phyloP scores from a whole-genome alignment of 1,140 invertebrate species.

The Uloborus diversus region DNA sequence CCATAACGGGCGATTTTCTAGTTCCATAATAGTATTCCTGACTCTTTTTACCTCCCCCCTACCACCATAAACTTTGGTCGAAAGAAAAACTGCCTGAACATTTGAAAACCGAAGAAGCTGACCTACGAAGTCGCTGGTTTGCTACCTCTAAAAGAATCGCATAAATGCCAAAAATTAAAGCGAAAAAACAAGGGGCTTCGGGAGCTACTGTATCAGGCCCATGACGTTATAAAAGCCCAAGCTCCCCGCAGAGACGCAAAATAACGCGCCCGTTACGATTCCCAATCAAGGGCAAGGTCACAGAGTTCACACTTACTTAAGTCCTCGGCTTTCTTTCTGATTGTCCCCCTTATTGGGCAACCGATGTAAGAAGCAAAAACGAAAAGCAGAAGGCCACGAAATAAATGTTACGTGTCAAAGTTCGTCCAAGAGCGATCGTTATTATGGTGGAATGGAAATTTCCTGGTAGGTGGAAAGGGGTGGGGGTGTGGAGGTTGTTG shows the following conservation, averaged over 20 bases:
- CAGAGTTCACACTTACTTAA: constrained; percentile 4
- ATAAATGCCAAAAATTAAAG: background rate
- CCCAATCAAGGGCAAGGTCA: constrained; percentile 25
- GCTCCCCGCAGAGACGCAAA: constrained; percentile 12
- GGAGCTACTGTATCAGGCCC: constrained; percentile 19
- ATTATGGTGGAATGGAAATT: too few relatives aligned
- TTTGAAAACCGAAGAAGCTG: too few relatives aligned
- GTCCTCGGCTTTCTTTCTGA: background rate
- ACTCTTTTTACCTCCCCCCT: too few relatives aligned
- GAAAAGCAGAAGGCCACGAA: constrained; percentile 5
- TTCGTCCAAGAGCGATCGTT: too few relatives aligned
- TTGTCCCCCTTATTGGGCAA: constrained; percentile 3
- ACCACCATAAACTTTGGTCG: too few relatives aligned
- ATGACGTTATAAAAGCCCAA: background rate
- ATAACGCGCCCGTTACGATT: constrained; percentile 30
- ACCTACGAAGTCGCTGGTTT: too few relatives aligned
- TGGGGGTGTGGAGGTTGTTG: too few relatives aligned
- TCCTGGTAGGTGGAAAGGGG: too few relatives aligned
- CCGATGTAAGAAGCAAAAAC: background rate
- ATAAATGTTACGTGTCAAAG: constrained; percentile 23
- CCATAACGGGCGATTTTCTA: too few relatives aligned
- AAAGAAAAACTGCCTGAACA: too few relatives aligned
- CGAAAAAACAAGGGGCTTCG: background rate
- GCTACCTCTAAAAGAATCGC: too few relatives aligned
- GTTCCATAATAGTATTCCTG: too few relatives aligned